Percentiles rank a stretch among this genome's conserved stretches.
Conservation (phyloP, 2,113 vertebrate species). For the Opisthocomus hoazin region DNA sequence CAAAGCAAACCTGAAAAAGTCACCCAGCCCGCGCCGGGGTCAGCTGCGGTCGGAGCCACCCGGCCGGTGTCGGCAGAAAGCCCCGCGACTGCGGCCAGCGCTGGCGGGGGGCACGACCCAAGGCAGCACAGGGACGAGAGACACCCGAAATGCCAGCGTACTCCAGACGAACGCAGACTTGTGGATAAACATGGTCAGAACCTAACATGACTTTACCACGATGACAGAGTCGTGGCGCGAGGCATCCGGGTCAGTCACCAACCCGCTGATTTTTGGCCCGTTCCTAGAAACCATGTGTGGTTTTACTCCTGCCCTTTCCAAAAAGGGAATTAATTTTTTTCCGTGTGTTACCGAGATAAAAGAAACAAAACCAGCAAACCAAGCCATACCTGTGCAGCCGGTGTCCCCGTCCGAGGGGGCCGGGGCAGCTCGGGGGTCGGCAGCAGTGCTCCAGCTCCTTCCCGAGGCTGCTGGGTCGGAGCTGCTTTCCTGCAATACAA, state of each 20-base stretch:
- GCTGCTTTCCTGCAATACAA: neutral
- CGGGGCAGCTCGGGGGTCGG: too few species aligned
- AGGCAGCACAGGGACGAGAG: neutral
- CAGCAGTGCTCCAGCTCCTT: neutral
- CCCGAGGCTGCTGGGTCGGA: rapidly evolving
- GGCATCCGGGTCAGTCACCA: neutral
- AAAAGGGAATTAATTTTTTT: too few species aligned
- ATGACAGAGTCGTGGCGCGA: neutral
- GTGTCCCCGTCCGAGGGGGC: rapidly evolving
- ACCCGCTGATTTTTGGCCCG: too few species aligned
- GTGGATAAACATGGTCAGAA: neutral
- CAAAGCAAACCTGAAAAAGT: neutral
- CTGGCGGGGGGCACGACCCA: neutral
- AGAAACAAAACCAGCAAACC: neutral
- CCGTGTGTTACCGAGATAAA: neutral
- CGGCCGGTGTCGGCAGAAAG: neutral
- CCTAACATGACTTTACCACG: rapidly evolving
- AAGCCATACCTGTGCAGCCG: neutral
- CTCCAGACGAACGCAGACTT: neutral
- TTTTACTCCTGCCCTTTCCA: neutral
- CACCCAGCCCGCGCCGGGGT: neutral
- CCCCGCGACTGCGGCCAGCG: neutral
- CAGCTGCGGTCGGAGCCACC: neutral
- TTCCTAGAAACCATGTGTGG: too few species aligned
- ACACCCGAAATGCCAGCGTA: neutral